A percentile compares a stretch with the other conserved stretches of the same genome.
Conservation (phyloP, 2,888 invertebrate species). For the Endomychus coccineus region DNA sequence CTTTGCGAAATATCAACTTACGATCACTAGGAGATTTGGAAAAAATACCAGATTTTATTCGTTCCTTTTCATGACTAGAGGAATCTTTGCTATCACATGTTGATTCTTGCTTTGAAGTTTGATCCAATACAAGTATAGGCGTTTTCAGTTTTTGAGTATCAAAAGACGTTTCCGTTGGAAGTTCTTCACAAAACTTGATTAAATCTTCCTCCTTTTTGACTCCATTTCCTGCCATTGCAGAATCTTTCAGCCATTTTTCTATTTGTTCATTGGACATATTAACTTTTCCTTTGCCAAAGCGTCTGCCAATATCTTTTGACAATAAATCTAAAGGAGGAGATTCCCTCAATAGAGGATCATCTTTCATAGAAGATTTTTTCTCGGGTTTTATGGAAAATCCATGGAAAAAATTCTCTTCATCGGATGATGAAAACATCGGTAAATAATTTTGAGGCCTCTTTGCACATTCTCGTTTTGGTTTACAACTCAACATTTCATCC, state of each 20-base stretch:
- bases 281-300: slow-evolving; percentile 52
- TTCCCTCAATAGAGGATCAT: slow-evolving; percentile 5
- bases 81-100: slow-evolving; percentile 25
- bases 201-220: slow-evolving; percentile 37
- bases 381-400: slow-evolving; percentile 30
- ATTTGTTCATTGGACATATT: slow-evolving; percentile 65
- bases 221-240: slow-evolving; percentile 38
- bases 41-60: slow-evolving; percentile 8
- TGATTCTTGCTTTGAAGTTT: slow-evolving; percentile 4
- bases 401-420: slow-evolving; percentile 43
- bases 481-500: slow-evolving; percentile 17
- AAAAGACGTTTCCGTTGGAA: slow-evolving; percentile 32
- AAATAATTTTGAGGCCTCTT: slow-evolving; percentile 40
- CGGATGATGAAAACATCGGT: slow-evolving; percentile 42
- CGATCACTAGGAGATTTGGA: slow-evolving; percentile 38
- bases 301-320: slow-evolving; percentile 39
- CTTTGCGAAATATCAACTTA: slow-evolving; percentile 53
- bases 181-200: slow-evolving; percentile 38
- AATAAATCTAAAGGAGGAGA: slow-evolving; percentile 32
- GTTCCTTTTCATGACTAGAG: slow-evolving; percentile 5
- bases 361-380: slow-evolving; percentile 12
- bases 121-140: slow-evolving; percentile 23
- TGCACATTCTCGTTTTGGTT: slow-evolving; percentile 40
- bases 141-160: slow-evolving; percentile 28
- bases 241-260: slow-evolving; percentile 54